Evolutionary conservation across 2,113 vertebrate species (phyloP), one percentile per base, ranked within the genome.

Genomic region (Chloroceryle aenea): DNA sequence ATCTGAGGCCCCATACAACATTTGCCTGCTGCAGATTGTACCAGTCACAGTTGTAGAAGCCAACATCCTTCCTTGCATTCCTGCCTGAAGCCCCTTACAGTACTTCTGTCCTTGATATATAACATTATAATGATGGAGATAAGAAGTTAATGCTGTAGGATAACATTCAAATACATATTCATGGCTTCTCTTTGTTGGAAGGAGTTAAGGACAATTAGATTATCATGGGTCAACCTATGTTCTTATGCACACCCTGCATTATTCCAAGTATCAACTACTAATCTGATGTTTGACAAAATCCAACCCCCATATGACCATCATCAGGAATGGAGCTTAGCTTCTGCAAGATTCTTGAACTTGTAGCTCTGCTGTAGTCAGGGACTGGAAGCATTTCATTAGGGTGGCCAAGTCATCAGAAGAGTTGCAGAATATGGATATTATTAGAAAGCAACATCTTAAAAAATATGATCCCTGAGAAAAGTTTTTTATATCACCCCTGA

Each of bases 111-210:
- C 48, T 50, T 7, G 12, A 50, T 50, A 25, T 50, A 48, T 10
- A 48, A 25, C 48, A 50, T 50, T 22, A 22, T 19, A 1, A 2
- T 4, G n/a, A 17, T 47, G 34, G 10, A 36, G 47, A 74, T 8
- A 2, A 3, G 22, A 21, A 67, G 15, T n/a, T 42, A 42, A 20
- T 36, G 52, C 3, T 0, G 0, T 9, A 48, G 45, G 22, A 61
- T 74, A 61, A 12, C 50, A 72, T 15, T 47, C 26, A 40, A 50
- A 45, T 14, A 26, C 11, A 32, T 10, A 38, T 30, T 34, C 10
- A 18, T 5, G 18, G 13, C 68, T 87, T 64, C 27, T 50, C 32
- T 15, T 20, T 73, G 15, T 45, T 59, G 48, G 64, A 64, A 68
- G 22, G 58, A 75, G 52, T 38, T 42, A 62, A 66, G 32, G 23